Evolutionary conservation across 2,797 vertebrate species (phyloP), one percentile per base, ranked within the genome.

Genomic region (Bucorvus abyssinicus): DNA sequence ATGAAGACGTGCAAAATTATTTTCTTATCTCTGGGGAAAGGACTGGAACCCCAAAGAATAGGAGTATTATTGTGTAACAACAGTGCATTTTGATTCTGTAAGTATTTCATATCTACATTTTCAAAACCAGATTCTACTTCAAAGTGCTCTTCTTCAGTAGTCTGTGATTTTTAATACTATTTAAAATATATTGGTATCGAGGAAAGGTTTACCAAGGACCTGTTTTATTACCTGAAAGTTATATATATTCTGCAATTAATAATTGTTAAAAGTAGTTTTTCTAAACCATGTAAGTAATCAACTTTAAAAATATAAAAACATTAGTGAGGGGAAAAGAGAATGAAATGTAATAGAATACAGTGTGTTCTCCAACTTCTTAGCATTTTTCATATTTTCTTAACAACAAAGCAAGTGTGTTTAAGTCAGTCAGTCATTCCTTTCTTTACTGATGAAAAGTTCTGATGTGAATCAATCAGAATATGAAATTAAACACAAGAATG

Each of bases 131-230:
- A 73, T 65, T 65, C 12, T 50, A 32, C n/a, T 84, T 84, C 27
- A 78, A 76, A 81, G 75, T 53, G 4, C 6, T 84, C 3, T 78
- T 6, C 13, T 81, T 90, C 29, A 12, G 4, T 69, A 83, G 79
- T 30, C 10, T 55, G 29, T 53, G 10, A 40, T 52, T 60, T 85
- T 30, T 12, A 44, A 36, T 19, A n/a, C 5, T 55, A 61, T 49
- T 20, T 7, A 18, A 36, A 89, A 67, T 69, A 65, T 12, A 11
- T n/a, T 59, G 4, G 2, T 80, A 71, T 71, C 59, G 24, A 74
- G 23, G 29, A 84, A 75, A 68, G 7, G 17, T 9, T 65, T 53
- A 64, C 7, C 0, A 0, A 77, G 2, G 29, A 30, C 0, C 1
- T 50, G 8, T 12, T 81, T 82, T 81, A 32, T 32, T 78, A 40